These are phyloP conservation scores for Aplochiton taeniatus DNA, from an alignment of 2,797 vertebrate species.

Conservation along the genomic window DNA sequence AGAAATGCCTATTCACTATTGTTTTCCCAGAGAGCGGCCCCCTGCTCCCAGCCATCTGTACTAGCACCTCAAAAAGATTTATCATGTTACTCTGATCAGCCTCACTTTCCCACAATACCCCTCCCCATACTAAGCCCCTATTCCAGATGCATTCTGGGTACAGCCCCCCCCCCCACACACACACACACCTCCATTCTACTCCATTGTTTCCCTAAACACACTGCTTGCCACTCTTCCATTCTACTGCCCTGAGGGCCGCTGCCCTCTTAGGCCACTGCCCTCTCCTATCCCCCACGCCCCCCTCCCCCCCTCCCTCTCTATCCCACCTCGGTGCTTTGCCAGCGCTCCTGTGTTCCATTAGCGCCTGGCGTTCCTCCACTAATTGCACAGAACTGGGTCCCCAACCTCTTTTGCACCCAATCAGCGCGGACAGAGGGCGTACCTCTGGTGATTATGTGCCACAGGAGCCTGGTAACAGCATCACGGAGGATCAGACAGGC, in stretches of 20 bases:
- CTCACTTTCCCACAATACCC: slow-evolving; percentile 64
- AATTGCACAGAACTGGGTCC: slow-evolving; percentile 76
- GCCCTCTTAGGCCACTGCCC: slow-evolving; percentile 36
- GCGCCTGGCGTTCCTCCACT: slow-evolving; percentile 69
- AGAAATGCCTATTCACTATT: slow-evolving; percentile 64
- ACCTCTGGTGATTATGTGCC: slow-evolving; percentile 64
- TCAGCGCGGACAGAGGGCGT: slow-evolving; percentile 59
- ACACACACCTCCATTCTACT: slow-evolving; percentile 32
- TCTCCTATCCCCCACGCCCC: no score
- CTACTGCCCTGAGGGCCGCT: slow-evolving; percentile 46
- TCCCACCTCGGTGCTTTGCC: slow-evolving; percentile 56
- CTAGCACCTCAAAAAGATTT: slow-evolving; percentile 67
- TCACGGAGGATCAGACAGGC: slow-evolving; percentile 28
- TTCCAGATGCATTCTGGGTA: slow-evolving; percentile 43
- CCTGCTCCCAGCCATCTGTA: slow-evolving; percentile 63
- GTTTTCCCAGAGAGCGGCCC: slow-evolving; percentile 53
- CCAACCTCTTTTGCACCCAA: slow-evolving; percentile 74
- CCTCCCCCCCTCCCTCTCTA: slow-evolving; percentile 48
- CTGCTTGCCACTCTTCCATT: slow-evolving; percentile 43
- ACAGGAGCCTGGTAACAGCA: slow-evolving; percentile 39
- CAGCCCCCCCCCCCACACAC: background rate
- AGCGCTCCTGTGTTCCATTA: slow-evolving; percentile 68
- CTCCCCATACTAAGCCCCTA: slow-evolving; percentile 38
- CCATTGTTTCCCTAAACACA: slow-evolving; percentile 52
- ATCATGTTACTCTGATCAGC: slow-evolving; percentile 60